Evolutionary conservation across 2,113 vertebrate genomes (phyloP), one percentile per base, ranked within the genome.

Genomic region (Caracal caracal): DNA sequence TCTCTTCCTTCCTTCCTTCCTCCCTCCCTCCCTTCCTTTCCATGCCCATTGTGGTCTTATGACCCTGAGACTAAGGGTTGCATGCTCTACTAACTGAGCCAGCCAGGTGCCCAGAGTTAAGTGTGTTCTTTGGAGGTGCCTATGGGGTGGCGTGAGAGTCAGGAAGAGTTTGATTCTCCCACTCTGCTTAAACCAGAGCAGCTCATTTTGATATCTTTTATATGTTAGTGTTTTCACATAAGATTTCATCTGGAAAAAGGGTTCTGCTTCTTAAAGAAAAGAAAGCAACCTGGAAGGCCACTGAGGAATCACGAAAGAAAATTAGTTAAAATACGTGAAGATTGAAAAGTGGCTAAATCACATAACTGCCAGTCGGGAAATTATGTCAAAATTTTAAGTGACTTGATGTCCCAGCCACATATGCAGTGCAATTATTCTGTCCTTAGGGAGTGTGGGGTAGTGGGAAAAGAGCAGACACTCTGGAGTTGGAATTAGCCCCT

Each of bases 191-290:
- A 87, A 43, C 19, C 56, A 86, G 35, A 93, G 73, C 43, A 81
- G 35, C 66, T 51, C 6, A 75, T 20, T 93, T 94, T 33, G 17
- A 61, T 90, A 35, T 85, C 11, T 66, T 88, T 85, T 66, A 22
- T 80, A 40, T 94, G 88, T 71, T 96, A 56, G 47, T 92, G 63
- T 92, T 96, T 94, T 89, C 71, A 80, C 56, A 3, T 61, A 75
- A 59, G 19, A 35, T 84, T 88, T 94, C 79, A 33, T 81, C 89
- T 95, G 22, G 68, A 87, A 86, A 96, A 90, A 78, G 51, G n/a
- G 12, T 83, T 80, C 75, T 87, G 51, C 66, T 88, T 40, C 47
- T 87, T 88, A 56, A 76, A 73, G 53, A 90, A 66, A 82, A n/a
- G 16, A 37, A 84, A 30, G 13, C 83, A 88, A 26, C 3, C 49